A percentile compares a stretch with the other conserved stretches of the same genome.
These are phyloP conservation scores for Bos taurus DNA, from an alignment of 2,113 vertebrate genomes.

Conservation along the genomic window DNA sequence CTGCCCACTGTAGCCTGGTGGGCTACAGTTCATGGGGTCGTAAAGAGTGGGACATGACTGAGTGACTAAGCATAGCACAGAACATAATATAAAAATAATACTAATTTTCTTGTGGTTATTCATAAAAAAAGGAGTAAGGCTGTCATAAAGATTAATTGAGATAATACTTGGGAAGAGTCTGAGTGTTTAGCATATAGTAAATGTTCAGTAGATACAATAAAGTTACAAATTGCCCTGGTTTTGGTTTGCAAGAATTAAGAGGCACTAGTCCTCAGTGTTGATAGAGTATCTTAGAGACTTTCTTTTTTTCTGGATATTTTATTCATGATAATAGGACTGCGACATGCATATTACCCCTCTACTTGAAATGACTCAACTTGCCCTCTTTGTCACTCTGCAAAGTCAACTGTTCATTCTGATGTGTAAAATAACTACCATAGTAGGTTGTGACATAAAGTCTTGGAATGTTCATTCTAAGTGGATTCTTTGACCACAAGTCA, in stretches of 20 bases:
- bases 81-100: not conserved
- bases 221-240: not conserved
- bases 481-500: not conserved
- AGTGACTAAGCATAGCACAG: not conserved
- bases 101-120: not conserved
- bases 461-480: not conserved
- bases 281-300: not conserved
- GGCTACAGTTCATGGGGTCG: not conserved
- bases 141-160: not conserved
- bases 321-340: not conserved
- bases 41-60: not conserved
- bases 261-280: not conserved
- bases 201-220: not conserved
- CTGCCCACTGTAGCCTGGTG: not conserved
- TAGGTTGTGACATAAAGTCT: not conserved
- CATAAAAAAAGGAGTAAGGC: not conserved
- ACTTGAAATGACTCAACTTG: not conserved
- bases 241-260: not conserved
- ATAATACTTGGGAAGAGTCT: not conserved
- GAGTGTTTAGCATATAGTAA: not conserved
- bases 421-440: not conserved
- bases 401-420: not conserved
- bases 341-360: not conserved
- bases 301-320: not conserved
- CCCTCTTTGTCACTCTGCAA: not conserved